These are phyloP conservation scores for Morone saxatilis DNA, from an alignment of 2,113 vertebrate genomes.

Conservation along the genomic window DNA sequence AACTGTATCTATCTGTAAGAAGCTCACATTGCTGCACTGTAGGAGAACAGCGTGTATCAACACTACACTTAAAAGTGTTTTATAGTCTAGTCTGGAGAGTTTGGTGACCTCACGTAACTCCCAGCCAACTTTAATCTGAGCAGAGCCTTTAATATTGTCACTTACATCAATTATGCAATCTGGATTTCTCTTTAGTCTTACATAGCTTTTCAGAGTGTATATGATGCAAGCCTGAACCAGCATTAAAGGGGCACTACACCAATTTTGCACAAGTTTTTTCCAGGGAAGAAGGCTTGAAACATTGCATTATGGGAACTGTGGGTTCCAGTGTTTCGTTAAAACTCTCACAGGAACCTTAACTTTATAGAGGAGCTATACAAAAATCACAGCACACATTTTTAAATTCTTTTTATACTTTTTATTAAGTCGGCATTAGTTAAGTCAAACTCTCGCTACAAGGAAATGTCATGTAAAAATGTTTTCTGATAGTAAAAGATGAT, in stretches of 20 bases:
- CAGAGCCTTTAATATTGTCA: no score
- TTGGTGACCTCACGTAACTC: no score
- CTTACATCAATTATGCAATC: no score
- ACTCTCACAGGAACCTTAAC: neutral
- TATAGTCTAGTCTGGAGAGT: no score
- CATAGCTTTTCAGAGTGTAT: no score
- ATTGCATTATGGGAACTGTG: neutral
- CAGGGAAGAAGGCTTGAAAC: neutral
- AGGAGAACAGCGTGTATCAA: no score
- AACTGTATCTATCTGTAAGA: no score
- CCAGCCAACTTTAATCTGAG: no score
- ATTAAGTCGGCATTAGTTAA: conserved; percentile 32
- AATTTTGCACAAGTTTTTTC: neutral
- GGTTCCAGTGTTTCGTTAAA: neutral
- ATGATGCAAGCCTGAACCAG: neutral
- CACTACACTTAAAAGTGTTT: no score
- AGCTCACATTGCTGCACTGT: no score
- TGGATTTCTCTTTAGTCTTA: no score
- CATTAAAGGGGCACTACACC: neutral
- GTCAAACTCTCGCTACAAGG: conserved; percentile 39
- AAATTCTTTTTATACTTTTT: neutral
- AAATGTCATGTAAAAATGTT: conserved; percentile 39
- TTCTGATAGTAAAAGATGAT: conserved; percentile 24
- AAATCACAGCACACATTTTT: neutral
- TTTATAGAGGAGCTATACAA: neutral